Conservation (phyloP, 2,113 vertebrate genomes). For the Columba janthina region DNA sequence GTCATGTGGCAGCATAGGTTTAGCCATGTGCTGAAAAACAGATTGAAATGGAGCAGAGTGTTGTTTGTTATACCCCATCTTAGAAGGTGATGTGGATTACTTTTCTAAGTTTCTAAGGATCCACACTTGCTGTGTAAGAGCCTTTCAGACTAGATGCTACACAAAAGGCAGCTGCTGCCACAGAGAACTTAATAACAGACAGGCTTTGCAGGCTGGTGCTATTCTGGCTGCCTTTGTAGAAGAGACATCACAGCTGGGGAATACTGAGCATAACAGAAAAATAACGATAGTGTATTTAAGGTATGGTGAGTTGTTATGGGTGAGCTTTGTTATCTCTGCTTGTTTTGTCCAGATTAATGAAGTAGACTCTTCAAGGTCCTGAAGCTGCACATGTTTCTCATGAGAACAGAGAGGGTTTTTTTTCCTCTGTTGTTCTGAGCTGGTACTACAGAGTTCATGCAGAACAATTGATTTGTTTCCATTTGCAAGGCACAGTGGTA, state of each 20-base stretch:
- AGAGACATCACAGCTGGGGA: not conserved
- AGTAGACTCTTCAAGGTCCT: not conserved
- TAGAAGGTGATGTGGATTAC: fast-evolving
- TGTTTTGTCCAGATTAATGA: not conserved
- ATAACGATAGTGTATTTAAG: not conserved
- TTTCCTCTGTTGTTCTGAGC: not conserved
- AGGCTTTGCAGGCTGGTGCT: not conserved
- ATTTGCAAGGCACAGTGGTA: not conserved
- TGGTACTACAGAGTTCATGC: not conserved
- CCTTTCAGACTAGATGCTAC: not conserved
- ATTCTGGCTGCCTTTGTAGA: not conserved
- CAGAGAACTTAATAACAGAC: not conserved
- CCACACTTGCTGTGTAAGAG: not conserved
- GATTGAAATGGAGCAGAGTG: not conserved
- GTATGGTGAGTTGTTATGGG: not conserved
- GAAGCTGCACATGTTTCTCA: not conserved
- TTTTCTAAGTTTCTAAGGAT: not conserved
- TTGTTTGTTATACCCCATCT: not conserved
- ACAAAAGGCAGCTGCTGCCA: not conserved
- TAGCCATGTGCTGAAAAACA: not conserved
- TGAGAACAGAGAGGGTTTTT: not conserved
- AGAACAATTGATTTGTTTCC: not conserved
- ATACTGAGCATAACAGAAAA: not conserved
- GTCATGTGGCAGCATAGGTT: fast-evolving
- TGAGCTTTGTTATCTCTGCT: not conserved